phyloP scores from a whole-genome alignment of 1,140 invertebrate genomes.

The Papilio dardanus region DNA sequence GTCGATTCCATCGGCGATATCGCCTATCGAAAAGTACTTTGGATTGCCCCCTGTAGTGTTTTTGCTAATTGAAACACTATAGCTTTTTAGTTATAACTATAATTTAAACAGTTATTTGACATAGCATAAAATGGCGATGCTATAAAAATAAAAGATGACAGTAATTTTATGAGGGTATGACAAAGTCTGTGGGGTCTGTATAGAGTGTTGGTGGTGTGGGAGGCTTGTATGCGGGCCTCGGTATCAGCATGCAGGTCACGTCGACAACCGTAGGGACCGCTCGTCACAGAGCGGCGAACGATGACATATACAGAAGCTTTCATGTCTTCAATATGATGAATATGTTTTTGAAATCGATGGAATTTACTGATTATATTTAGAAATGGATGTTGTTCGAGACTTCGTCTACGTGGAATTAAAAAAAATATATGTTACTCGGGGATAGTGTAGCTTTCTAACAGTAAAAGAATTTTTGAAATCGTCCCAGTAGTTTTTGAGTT shows the following conservation, averaged over 20 bases:
- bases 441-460: too few relatives aligned
- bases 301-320: constrained; percentile 17
- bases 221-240: constrained; percentile 38
- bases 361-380: too few relatives aligned
- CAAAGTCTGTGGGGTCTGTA: constrained; percentile 30
- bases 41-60: too few relatives aligned
- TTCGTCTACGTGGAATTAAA: too few relatives aligned
- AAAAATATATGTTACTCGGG: too few relatives aligned
- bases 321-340: not conserved
- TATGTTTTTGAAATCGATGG: not conserved
- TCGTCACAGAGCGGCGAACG: constrained; percentile 41
- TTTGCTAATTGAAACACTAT: too few relatives aligned
- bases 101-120: constrained; percentile 3
- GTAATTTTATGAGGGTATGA: constrained; percentile 11
- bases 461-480: too few relatives aligned
- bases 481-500: too few relatives aligned
- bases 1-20: too few relatives aligned
- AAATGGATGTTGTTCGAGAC: too few relatives aligned
- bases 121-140: not conserved
- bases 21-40: too few relatives aligned
- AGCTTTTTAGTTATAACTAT: too few relatives aligned
- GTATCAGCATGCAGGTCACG: constrained; percentile 56
- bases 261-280: constrained; percentile 40
- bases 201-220: constrained; percentile 34
- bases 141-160: constrained; percentile 22